These are phyloP conservation scores for Philotrypesis tridentata DNA, from an alignment of 1,140 invertebrate genomes.

Conservation along the genomic window DNA sequence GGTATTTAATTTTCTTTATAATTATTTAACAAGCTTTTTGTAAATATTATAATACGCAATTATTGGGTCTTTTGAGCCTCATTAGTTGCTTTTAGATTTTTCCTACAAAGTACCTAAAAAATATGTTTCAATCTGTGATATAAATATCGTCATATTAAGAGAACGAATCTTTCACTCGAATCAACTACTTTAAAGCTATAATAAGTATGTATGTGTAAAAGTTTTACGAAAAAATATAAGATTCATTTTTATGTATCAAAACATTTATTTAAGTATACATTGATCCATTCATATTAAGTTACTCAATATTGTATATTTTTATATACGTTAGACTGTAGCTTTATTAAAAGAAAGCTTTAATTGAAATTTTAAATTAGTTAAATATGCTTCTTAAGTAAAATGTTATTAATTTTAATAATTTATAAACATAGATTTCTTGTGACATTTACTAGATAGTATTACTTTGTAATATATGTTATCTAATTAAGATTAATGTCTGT, in stretches of 20 bases:
- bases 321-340: neutral
- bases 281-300: slow-evolving; percentile 19
- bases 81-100: slow-evolving; percentile 2
- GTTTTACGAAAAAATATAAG: neutral
- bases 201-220: neutral
- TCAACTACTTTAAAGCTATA: neutral
- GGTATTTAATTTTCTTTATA: slow-evolving; percentile 53
- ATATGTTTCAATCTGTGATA: slow-evolving; percentile 20
- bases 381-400: neutral
- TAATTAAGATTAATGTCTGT: neutral
- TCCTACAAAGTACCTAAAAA: slow-evolving; percentile 23
- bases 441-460: slow-evolving; percentile 23
- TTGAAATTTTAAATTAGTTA: neutral
- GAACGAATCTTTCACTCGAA: neutral
- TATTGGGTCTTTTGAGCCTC: neutral
- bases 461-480: neutral
- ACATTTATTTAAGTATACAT: neutral
- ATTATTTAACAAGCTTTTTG: neutral
- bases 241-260: neutral
- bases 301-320: slow-evolving; percentile 18
- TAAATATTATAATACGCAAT: neutral
- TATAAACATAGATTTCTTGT: neutral
- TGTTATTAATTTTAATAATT: neutral
- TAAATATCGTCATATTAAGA: neutral
- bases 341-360: neutral